Percentiles rank a stretch among this genome's conserved stretches.
Evolutionary conservation across 2,888 invertebrate genomes (phyloP).

Genomic region (Pollenia griseotomentosa): DNA sequence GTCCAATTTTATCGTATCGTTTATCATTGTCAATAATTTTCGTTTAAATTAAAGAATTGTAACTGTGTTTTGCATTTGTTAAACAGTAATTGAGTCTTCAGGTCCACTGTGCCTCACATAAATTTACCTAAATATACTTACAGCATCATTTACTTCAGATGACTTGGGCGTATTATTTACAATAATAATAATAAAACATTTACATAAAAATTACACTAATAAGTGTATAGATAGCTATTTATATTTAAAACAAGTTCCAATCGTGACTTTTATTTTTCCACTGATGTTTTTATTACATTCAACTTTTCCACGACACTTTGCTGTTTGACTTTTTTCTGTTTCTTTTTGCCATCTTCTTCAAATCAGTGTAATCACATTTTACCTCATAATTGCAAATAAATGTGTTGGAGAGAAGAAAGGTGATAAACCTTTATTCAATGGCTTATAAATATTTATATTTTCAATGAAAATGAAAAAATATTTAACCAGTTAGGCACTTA

Average conservation of each 20-base stretch:
- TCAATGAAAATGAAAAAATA: conserved; percentile 46
- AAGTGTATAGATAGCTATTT: background rate
- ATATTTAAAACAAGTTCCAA: background rate
- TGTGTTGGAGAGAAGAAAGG: conserved; percentile 40
- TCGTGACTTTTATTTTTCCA: conserved; percentile 33
- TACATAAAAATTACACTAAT: conserved; percentile 7
- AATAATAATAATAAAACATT: background rate
- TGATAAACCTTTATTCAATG: conserved; percentile 65
- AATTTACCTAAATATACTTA: too few species aligned
- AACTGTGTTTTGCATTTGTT: too few species aligned
- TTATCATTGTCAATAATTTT: too few species aligned
- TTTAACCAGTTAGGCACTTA: conserved; percentile 34
- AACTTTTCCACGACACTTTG: conserved; percentile 34
- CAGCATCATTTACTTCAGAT: too few species aligned
- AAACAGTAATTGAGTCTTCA: too few species aligned
- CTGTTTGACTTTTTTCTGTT: conserved; percentile 15
- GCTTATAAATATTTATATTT: conserved; percentile 64
- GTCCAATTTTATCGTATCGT: too few species aligned
- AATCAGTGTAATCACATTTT: conserved; percentile 35
- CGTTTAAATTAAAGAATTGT: too few species aligned
- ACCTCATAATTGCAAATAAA: conserved; percentile 33
- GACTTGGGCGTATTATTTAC: background rate
- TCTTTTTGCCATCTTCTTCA: conserved; percentile 6
- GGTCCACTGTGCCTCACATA: too few species aligned
- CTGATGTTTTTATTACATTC: conserved; percentile 46